Evolutionary conservation across 2,888 invertebrate genomes (phyloP).

Genomic region (Teleogryllus oceanicus): DNA sequence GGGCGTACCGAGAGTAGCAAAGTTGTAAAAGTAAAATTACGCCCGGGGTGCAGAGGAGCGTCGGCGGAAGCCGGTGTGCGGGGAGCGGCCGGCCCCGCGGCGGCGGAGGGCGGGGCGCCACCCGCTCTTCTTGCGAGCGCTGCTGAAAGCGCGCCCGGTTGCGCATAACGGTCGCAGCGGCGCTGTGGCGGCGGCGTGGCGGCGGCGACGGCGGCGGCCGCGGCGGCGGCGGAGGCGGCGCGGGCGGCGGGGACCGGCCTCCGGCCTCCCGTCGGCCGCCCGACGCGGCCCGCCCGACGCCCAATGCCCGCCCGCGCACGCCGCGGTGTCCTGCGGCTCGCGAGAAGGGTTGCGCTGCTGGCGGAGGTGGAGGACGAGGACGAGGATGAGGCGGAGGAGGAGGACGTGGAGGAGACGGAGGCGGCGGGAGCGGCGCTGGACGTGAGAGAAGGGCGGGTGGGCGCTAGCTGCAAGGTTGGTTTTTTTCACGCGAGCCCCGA

Average conservation of each 20-base stretch:
- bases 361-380: not conserved
- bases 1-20: not conserved
- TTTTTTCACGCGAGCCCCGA: constrained; percentile 11
- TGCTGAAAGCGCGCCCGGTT: not conserved
- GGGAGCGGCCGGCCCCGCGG: not conserved
- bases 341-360: not conserved
- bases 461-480: constrained; percentile 3
- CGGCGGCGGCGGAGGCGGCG: not conserved
- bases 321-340: constrained; percentile 3
- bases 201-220: not conserved
- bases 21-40: constrained; percentile 18
- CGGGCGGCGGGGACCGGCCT: not conserved
- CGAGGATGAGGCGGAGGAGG: not conserved
- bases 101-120: not conserved
- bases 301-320: not conserved
- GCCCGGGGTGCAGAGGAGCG: not conserved
- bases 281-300: not conserved
- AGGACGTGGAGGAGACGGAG: not conserved
- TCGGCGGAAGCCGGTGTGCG: not conserved
- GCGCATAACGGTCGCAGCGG: constrained; percentile 3
- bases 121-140: not conserved
- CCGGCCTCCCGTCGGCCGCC: not conserved
- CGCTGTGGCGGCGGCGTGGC: not conserved
- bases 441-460: not conserved
- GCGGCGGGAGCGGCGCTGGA: not conserved